These are phyloP conservation scores for Zaprionus ornatus DNA, from an alignment of 1,140 invertebrate genomes.

Conservation along the genomic window DNA sequence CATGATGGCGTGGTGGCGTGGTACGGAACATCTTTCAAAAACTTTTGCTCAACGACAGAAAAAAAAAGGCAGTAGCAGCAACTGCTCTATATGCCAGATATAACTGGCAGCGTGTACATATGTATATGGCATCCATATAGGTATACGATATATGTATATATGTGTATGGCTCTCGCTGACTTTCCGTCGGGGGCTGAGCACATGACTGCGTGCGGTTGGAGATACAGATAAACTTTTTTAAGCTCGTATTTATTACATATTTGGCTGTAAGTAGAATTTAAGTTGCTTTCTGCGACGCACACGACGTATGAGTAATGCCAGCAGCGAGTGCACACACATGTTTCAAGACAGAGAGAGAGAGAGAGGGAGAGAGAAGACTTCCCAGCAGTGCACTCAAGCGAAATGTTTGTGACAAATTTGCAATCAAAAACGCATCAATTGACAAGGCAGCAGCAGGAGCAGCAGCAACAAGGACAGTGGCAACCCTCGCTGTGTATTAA, in stretches of 20 bases:
- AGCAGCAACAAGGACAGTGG: neutral
- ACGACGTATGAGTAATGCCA: conserved; percentile 70
- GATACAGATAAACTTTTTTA: conserved; percentile 82
- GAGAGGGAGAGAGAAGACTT: neutral
- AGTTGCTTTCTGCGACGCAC: conserved; percentile 69
- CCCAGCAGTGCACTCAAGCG: conserved; percentile 40
- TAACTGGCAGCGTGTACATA: conserved; percentile 2
- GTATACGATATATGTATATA: conserved; percentile 1
- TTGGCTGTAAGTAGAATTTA: conserved; percentile 82
- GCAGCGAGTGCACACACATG: conserved; percentile 7
- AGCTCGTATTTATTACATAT: conserved; percentile 82
- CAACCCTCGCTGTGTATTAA: conserved; percentile 53
- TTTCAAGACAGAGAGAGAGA: neutral
- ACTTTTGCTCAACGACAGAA: conserved; percentile 75
- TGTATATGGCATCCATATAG: neutral
- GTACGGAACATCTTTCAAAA: conserved; percentile 73
- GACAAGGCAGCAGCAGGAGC: conserved; percentile 35
- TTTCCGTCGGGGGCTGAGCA: conserved; percentile 27
- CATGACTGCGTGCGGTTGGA: conserved; percentile 80
- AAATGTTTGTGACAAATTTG: conserved; percentile 78
- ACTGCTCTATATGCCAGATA: conserved; percentile 35
- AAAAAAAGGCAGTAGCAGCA: conserved; percentile 55
- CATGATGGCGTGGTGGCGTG: conserved; percentile 4
- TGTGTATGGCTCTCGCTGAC: conserved; percentile 4
- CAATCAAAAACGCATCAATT: conserved; percentile 82